A percentile compares a stretch with the other conserved stretches of the same genome.
These are phyloP conservation scores for Brachypalpus laphriformis DNA, from an alignment of 2,888 invertebrate genomes.

Conservation along the genomic window DNA sequence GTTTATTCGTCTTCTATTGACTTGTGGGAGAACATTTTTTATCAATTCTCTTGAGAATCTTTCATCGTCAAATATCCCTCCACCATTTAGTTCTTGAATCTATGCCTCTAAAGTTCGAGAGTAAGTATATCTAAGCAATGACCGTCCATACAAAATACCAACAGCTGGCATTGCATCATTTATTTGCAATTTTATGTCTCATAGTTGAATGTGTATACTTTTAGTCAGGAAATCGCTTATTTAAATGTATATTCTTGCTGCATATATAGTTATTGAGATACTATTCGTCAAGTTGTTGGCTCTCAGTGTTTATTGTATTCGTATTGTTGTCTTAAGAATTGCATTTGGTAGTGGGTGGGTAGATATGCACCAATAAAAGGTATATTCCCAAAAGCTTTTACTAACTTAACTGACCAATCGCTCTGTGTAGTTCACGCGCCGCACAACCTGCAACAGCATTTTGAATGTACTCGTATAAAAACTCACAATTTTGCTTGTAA, in stretches of 20 bases:
- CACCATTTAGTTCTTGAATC: too few species aligned
- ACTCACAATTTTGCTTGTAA: not conserved
- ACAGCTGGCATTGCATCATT: not conserved
- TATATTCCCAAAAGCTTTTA: slow-evolving; percentile 12
- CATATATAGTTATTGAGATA: slow-evolving; percentile 7
- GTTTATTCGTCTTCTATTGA: too few species aligned
- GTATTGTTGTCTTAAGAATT: slow-evolving; percentile 10
- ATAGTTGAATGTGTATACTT: slow-evolving; percentile 49
- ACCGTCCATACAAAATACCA: slow-evolving; percentile 45
- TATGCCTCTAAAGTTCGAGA: too few species aligned
- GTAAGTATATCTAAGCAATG: not conserved
- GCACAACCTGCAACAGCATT: slow-evolving; percentile 32
- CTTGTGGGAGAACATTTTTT: too few species aligned
- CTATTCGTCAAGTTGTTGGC: not conserved
- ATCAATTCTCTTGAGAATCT: too few species aligned
- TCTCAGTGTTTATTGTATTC: slow-evolving; percentile 12
- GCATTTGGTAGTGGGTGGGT: slow-evolving; percentile 24
- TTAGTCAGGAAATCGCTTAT: slow-evolving; percentile 28
- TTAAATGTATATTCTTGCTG: slow-evolving; percentile 47
- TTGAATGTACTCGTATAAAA: slow-evolving; percentile 35
- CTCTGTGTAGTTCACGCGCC: slow-evolving; percentile 8
- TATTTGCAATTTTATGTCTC: slow-evolving; percentile 31
- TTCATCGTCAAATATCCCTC: too few species aligned
- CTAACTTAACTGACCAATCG: slow-evolving; percentile 7
- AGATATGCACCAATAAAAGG: slow-evolving; percentile 12